A percentile compares a stretch with the other conserved stretches of the same genome.
phyloP scores from a whole-genome alignment of 2,797 vertebrate species.

The Danio jaintianensis region DNA sequence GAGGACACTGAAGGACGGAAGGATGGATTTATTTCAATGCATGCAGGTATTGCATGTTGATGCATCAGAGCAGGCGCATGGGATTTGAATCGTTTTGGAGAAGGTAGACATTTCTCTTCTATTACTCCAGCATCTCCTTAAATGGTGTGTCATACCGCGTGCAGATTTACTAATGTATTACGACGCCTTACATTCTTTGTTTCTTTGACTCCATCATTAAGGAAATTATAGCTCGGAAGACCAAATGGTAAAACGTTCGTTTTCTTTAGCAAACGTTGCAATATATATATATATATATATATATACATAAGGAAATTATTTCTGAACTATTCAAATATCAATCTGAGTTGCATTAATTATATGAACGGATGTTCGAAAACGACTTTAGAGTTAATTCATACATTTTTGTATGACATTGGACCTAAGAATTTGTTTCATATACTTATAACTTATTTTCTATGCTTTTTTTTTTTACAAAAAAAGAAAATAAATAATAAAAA shows the following conservation, averaged over 20 bases:
- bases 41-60: constrained; percentile 48
- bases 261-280: constrained; percentile 10
- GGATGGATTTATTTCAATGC: constrained; percentile 41
- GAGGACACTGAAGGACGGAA: constrained; percentile 20
- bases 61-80: constrained; percentile 49
- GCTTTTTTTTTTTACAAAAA: constrained; percentile 32
- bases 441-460: constrained; percentile 39
- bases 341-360: background rate
- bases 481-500: too few species aligned
- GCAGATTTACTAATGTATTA: constrained; percentile 17
- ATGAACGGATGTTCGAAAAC: constrained; percentile 20
- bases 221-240: constrained; percentile 12
- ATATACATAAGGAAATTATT: constrained; percentile 20
- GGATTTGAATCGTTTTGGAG: constrained; percentile 35
- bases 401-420: constrained; percentile 46
- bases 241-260: background rate
- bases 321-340: constrained; percentile 1
- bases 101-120: constrained; percentile 30
- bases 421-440: constrained; percentile 46
- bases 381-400: constrained; percentile 27
- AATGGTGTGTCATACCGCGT: constrained; percentile 22
- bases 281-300: background rate
- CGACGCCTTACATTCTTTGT: background rate
- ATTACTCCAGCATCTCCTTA: constrained; percentile 35
- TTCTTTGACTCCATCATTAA: constrained; percentile 18